Evolutionary conservation across 2,888 invertebrate species (phyloP), one percentile per base, ranked within the genome.

Genomic region (Rhagonycha lutea): DNA sequence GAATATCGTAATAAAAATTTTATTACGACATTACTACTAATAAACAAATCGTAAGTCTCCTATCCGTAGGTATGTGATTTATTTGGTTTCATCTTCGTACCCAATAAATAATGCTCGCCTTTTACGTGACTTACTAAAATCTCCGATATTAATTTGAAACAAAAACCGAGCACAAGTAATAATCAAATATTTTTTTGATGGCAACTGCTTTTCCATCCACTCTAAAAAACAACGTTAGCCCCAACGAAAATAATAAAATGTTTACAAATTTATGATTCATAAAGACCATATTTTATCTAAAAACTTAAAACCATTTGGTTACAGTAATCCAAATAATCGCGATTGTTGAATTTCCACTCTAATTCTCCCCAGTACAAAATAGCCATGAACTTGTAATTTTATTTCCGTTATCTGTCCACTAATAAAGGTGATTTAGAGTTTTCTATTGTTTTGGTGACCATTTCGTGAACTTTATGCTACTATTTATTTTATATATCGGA

Each of bases 1-100:
- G 12, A 5, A 18, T 18, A 18, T 18, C 3, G 68, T 62, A 72
- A 75, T 72, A 75, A 75, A 75, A 69, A 32, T 26, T 61, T 68
- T 68, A 72, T 68, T 68, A 72, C 32, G 18, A 29, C 68, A 68
- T 72, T 72, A 72, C 68, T 29, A n/a, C 65, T 23, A 61, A 72
- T 68, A 71, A 65, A 63, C 9, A 47, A 47, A 47, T 47, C 47
- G 47, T 47, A 47, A 47, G n/a, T n/a, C 47, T 7, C n/a, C 47
- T 8, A n/a, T n/a, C n/a, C 47, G n/a, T 7, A 32, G 32, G 32
- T 12, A 11, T 3, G 12, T 32, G 32, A 32, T 32, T 32, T 32
- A n/a, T 32, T 12, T 32, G 4, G 32, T 32, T 5, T 32, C 32
- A 5, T 32, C n/a, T n/a, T 32, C 12, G 9, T 32, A 32, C 10